Base-by-base conservation (phyloP, 2,113 vertebrate genomes). In the Pelusios castaneus region DNA sequence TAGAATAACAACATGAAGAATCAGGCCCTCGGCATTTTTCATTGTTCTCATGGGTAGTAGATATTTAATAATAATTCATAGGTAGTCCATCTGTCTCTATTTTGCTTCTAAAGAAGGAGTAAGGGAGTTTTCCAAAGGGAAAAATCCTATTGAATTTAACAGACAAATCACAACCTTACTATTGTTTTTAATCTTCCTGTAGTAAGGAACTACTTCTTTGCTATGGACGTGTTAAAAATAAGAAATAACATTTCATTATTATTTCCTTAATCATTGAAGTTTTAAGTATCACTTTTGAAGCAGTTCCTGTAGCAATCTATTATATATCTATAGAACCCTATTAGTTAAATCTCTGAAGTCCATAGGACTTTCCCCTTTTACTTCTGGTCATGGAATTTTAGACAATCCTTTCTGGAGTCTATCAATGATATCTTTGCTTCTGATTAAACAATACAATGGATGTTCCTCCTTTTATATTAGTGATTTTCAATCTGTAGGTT, bases 331-430 rank as follows among this genome's bases (percentile, higher is more conserved):
- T 52, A 45, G 14, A 90, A 90, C 55, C 12, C 3, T 70, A n/a
- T 83, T 84, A 56, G 85, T 90, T 82, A 89, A 85, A 73, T 84
- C 92, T 25, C 10, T 85, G 29, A 27, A 91, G 91, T 85, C 38
- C 21, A 73, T 5, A 73, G 38, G 38, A 41, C 5, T 41, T 73
- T 73, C 21, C n/a, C 67, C 52, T 19, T 55, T 81, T 91, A 76
- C 88, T 8, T 13, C 17, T 90, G 52, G 41, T 58, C 70, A 90
- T 80, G 11, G 38, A 70, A 24, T 38, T 87, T 13, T 75, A 34
- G 22, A 2, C 91, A 2, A 38, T 87, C 14, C 5, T 52, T 89
- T 80, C 85, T 80, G 5, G 11, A 94, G 24, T 10, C 49, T 29
- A 78, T 78, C 56, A 83, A 80, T 75, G 77, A 2, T 84, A 63